Percentiles rank a stretch among this genome's conserved stretches.
Conservation (phyloP, 2,113 vertebrate genomes). For the Calyptomena viridis region DNA sequence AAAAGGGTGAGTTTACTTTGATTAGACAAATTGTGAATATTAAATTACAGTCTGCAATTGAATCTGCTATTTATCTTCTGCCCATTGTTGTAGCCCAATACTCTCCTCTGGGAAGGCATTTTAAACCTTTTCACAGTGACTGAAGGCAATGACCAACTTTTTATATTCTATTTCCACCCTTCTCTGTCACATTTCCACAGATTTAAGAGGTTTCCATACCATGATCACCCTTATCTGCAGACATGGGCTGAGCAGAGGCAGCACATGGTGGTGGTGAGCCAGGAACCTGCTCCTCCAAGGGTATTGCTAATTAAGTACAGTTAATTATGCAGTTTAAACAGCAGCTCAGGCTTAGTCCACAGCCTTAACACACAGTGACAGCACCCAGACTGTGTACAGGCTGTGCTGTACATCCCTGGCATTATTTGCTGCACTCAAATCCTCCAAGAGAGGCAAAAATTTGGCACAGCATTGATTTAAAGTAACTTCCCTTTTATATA, state of each 20-base stretch:
- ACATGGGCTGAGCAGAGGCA: background rate
- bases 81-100: background rate
- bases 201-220: background rate
- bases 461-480: background rate
- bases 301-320: background rate
- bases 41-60: background rate
- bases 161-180: fast-evolving
- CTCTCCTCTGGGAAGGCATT: background rate
- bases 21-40: background rate
- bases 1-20: background rate
- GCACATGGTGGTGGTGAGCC: background rate
- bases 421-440: background rate
- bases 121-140: background rate
- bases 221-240: background rate
- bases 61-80: background rate
- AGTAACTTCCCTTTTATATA: background rate
- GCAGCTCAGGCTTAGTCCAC: background rate
- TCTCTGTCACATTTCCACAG: background rate
- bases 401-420: background rate
- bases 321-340: background rate
- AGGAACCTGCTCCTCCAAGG: background rate
- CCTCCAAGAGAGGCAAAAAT: background rate
- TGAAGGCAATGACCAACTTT: background rate
- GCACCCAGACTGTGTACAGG: fast-evolving
- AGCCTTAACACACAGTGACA: background rate